Base-by-base conservation (phyloP, 2,888 invertebrate species). In the Sialis fuliginosa region DNA sequence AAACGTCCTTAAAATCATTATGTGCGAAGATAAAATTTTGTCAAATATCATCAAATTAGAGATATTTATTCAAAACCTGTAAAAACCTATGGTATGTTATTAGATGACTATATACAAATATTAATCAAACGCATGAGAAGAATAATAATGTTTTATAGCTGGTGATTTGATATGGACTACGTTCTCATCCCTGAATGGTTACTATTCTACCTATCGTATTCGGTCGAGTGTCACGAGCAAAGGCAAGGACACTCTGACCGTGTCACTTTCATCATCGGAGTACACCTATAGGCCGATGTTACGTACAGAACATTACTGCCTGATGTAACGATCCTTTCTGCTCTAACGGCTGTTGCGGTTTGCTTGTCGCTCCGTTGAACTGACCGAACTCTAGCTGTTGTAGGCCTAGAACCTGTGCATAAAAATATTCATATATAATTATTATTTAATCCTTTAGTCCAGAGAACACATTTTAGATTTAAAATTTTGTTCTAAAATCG, bases 161-260 rank as follows among this genome's bases (percentile, higher is more conserved):
- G 22, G 22, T 22, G 22, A 22, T 22, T 22, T 22, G 22, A 22
- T 22, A 22, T 22, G 22, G 22, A 22, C 22, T 22, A 22, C 22
- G 22, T 22, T 22, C 22, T 22, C 22, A 22, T 22, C 22, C 22
- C 22, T 22, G 22, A 22, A 22, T 4, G 22, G 22, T 39, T 45
- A 45, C 39, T 31, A 45, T 45, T 56, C 60, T 63, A 64, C 62
- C 64, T 63, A 63, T 61, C 58, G 39, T 39, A 13, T 22, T 39
- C 10, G 48, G 37, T 13, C 33, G 13, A 22, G 52, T 57, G 57
- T 64, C 63, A 65, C 57, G 64, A 66, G 57, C 65, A 65, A 57
- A 64, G 59, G 58, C 65, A 64, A 47, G 63, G 63, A 58, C 64
- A 63, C 54, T 61, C 60, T 50, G 51, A 46, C 50, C 52, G 52